Evolutionary conservation across 2,888 invertebrate genomes (phyloP).

Genomic region (Phania funesta): DNA sequence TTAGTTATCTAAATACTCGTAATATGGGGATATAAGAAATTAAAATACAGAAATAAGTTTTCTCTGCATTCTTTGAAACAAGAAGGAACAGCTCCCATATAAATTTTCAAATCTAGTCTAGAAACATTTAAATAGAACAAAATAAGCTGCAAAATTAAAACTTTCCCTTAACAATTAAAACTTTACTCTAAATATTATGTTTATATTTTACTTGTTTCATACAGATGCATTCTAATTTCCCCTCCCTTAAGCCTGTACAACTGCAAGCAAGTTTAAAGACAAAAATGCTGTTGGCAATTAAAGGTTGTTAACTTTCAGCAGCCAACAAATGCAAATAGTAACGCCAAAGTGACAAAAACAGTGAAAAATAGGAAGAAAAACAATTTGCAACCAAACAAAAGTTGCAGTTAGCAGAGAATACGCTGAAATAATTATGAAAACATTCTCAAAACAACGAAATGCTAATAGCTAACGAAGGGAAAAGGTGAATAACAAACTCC

Average conservation of each 20-base stretch:
- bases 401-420: constrained; percentile 27
- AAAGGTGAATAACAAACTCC: constrained; percentile 28
- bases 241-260: background rate
- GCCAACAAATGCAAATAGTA: constrained; percentile 50
- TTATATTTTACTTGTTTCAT: too few species aligned
- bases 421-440: constrained; percentile 60
- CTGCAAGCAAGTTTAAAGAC: background rate
- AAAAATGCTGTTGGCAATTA: constrained; percentile 53
- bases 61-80: too few species aligned
- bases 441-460: constrained; percentile 41
- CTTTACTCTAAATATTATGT: constrained; percentile 3
- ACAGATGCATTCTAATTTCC: constrained; percentile 24
- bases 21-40: too few species aligned
- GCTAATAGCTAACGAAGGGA: background rate
- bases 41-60: too few species aligned
- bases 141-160: too few species aligned
- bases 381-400: constrained; percentile 32
- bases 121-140: too few species aligned
- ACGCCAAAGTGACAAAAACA: constrained; percentile 55
- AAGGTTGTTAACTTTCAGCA: constrained; percentile 57
- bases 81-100: too few species aligned
- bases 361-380: constrained; percentile 10
- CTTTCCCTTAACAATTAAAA: background rate
- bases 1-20: too few species aligned
- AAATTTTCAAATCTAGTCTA: too few species aligned